Conservation (phyloP, 2,797 vertebrate species). For the Paratrypauchen microcephalus region DNA sequence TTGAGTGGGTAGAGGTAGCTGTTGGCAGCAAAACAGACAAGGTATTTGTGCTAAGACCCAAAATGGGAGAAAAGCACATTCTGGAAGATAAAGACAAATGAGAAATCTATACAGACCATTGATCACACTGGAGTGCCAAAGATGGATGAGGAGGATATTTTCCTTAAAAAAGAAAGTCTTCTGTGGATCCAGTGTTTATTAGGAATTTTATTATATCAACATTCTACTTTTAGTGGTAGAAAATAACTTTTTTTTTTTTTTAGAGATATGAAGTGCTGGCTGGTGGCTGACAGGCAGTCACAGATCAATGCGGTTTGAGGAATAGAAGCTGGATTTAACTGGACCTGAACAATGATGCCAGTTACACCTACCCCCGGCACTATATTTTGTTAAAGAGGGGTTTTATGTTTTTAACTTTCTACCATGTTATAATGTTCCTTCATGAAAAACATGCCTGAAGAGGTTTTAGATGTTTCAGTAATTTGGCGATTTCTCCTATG, state of each 20-base stretch:
- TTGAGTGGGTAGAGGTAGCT: slow-evolving; percentile 14
- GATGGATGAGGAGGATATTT: slow-evolving; percentile 23
- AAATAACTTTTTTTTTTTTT: not conserved
- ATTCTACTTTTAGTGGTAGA: not conserved
- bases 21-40: slow-evolving; percentile 41
- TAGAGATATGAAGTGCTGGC: slow-evolving; percentile 6
- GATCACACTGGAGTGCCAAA: slow-evolving; percentile 33
- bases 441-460: no score
- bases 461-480: no score
- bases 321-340: slow-evolving; percentile 24
- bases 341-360: not conserved
- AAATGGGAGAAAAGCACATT: slow-evolving; percentile 47
- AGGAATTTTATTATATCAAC: not conserved
- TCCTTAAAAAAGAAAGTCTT: not conserved
- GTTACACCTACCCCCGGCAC: not conserved
- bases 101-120: slow-evolving; percentile 58
- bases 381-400: not conserved
- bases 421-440: no score
- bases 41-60: slow-evolving; percentile 48
- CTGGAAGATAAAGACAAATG: slow-evolving; percentile 59
- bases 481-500: no score
- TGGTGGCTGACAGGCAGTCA: not conserved
- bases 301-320: slow-evolving; percentile 16
- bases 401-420: no score
- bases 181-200: slow-evolving; percentile 4